Conservation (phyloP, 2,888 invertebrate species). For the Eledona agricola region DNA sequence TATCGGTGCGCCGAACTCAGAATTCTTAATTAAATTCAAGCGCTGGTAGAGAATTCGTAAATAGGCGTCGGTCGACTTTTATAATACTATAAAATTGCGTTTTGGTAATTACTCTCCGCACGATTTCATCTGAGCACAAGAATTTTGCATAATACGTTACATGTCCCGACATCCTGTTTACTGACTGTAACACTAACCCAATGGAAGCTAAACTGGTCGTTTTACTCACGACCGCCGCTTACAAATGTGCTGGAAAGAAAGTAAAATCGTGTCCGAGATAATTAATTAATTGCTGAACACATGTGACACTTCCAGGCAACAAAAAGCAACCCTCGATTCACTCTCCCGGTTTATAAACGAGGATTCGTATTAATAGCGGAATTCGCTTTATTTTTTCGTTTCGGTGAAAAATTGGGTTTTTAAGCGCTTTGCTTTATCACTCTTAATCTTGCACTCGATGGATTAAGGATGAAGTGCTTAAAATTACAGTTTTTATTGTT, state of each 20-base stretch:
- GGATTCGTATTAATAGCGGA: too few relatives aligned
- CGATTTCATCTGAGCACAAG: constrained; percentile 2
- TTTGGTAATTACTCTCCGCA: constrained; percentile 6
- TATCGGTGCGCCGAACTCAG: constrained; percentile 19
- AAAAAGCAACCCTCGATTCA: too few relatives aligned
- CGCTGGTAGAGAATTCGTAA: constrained; percentile 12
- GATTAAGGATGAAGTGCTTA: too few relatives aligned
- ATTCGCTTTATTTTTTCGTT: too few relatives aligned
- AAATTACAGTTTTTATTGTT: too few relatives aligned
- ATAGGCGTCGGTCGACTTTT: constrained; percentile 12
- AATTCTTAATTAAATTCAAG: constrained; percentile 17
- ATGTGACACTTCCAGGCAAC: too few relatives aligned
- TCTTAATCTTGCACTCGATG: too few relatives aligned
- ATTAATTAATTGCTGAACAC: too few relatives aligned
- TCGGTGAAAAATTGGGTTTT: too few relatives aligned
- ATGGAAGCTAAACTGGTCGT: constrained; percentile 13
- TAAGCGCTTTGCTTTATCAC: too few relatives aligned
- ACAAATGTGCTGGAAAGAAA: constrained; percentile 6
- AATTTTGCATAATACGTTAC: constrained; percentile 19
- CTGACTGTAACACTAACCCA: constrained; percentile 24
- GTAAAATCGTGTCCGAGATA: too few relatives aligned
- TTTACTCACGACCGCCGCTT: constrained; percentile 2
- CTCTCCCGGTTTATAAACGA: too few relatives aligned
- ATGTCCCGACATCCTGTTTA: constrained; percentile 19
- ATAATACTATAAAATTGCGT: constrained; percentile 1